Evolutionary conservation across 2,888 invertebrate species (phyloP).

Genomic region (Mesochorus sp.): DNA sequence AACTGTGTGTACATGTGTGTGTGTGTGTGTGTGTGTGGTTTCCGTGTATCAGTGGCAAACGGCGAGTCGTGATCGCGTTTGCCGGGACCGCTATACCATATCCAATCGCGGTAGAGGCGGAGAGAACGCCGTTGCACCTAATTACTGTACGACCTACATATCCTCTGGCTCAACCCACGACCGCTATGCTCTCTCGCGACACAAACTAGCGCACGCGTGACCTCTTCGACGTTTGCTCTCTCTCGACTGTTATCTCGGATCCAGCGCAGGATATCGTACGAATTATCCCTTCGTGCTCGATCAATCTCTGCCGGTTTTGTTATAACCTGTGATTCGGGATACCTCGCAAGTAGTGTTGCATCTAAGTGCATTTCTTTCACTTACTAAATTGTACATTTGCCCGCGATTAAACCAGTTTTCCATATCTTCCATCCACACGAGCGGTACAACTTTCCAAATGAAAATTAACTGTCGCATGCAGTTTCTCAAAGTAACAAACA

Average conservation of each 20-base stretch:
- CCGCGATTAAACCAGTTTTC: too few relatives aligned
- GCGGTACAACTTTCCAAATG: too few relatives aligned
- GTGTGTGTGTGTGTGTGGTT: too few relatives aligned
- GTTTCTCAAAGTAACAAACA: too few relatives aligned
- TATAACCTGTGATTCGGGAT: neutral
- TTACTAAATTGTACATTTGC: too few relatives aligned
- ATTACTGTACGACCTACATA: constrained; percentile 64
- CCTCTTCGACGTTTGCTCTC: constrained; percentile 43
- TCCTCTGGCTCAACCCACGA: constrained; percentile 34
- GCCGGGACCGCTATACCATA: constrained; percentile 21
- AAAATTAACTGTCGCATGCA: too few relatives aligned
- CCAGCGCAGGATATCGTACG: neutral
- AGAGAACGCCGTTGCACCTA: constrained; percentile 59
- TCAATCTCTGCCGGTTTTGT: neutral
- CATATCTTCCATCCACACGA: too few relatives aligned
- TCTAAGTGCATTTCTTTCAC: too few relatives aligned
- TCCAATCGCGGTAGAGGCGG: constrained; percentile 30
- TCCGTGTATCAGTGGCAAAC: constrained; percentile 27
- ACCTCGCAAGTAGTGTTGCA: too few relatives aligned
- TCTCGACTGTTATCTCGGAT: constrained; percentile 22
- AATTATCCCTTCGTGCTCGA: constrained; percentile 14
- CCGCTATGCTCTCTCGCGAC: neutral
- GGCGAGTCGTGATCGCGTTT: constrained; percentile 40
- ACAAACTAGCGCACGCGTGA: constrained; percentile 28
- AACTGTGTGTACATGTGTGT: too few relatives aligned